Evolutionary conservation across 2,113 vertebrate genomes (phyloP).

Genomic region (Gymnogyps californianus): DNA sequence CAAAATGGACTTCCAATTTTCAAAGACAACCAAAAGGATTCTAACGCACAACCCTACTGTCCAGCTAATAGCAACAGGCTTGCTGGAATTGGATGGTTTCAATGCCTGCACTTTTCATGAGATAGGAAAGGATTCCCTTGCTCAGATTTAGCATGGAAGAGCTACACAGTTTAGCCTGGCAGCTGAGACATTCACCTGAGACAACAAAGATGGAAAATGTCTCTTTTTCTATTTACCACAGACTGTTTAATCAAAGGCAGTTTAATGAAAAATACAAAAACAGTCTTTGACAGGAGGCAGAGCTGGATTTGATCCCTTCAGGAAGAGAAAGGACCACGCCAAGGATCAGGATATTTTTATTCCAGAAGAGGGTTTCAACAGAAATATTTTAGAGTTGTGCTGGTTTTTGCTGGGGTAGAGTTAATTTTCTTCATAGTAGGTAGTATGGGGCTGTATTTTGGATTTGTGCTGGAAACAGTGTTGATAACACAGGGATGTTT

Average conservation of each 20-base stretch:
- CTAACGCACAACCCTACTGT: fast-evolving
- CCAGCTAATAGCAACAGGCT: background rate
- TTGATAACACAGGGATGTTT: too few relatives aligned
- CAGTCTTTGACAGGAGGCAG: background rate
- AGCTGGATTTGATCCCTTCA: background rate
- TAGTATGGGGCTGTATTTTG: too few relatives aligned
- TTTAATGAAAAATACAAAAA: background rate
- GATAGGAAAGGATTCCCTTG: background rate
- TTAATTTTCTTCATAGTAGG: too few relatives aligned
- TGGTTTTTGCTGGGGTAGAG: too few relatives aligned
- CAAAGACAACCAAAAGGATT: background rate
- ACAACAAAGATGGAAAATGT: background rate
- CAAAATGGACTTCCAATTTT: background rate
- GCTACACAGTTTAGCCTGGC: background rate
- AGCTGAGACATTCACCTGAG: background rate
- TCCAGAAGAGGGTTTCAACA: background rate
- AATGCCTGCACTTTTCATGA: background rate
- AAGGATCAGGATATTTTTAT: background rate
- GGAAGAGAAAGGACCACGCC: background rate
- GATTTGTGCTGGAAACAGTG: too few relatives aligned
- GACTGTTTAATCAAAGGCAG: background rate
- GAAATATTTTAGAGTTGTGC: background rate
- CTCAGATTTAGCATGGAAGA: background rate
- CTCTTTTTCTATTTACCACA: background rate
- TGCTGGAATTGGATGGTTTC: background rate